Percentiles rank a stretch among this genome's conserved stretches.
phyloP scores from a whole-genome alignment of 2,888 invertebrate genomes.

The Chloroclysta siterata region DNA sequence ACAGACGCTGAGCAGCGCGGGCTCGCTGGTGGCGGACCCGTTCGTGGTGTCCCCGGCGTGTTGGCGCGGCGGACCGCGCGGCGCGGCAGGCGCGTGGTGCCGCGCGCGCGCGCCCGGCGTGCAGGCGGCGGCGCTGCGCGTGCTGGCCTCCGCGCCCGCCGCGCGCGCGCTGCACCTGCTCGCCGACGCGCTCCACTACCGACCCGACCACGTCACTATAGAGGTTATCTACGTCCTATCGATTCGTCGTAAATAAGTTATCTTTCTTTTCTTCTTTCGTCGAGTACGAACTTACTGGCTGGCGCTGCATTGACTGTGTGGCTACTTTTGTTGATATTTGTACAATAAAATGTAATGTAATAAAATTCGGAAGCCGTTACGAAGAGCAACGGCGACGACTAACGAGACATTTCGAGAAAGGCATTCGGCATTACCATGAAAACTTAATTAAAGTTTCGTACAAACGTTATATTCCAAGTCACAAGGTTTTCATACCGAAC shows the following conservation, averaged over 20 bases:
- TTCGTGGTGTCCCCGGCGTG: constrained; percentile 60
- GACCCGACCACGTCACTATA: constrained; percentile 56
- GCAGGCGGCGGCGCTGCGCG: constrained; percentile 52
- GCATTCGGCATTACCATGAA: not conserved
- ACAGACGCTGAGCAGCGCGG: constrained; percentile 43
- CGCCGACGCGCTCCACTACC: constrained; percentile 64
- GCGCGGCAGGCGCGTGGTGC: constrained; percentile 55
- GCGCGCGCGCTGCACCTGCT: constrained; percentile 57
- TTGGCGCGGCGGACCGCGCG: constrained; percentile 59
- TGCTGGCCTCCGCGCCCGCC: constrained; percentile 60
- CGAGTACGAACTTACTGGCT: no score
- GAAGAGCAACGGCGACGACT: no score
- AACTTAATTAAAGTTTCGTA: constrained; percentile 11
- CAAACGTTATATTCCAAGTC: no score
- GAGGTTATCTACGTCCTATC: constrained; percentile 40
- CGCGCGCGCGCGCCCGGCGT: constrained; percentile 52
- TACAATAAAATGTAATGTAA: no score
- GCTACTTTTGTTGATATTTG: no score
- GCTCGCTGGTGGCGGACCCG: constrained; percentile 48
- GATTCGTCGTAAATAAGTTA: no score
- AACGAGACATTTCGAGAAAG: not conserved
- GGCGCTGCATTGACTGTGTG: no score
- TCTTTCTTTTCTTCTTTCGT: no score
- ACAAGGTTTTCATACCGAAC: no score
- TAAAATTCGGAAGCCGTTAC: no score